Percentiles rank a stretch among this genome's conserved stretches.
Evolutionary conservation across 2,797 vertebrate species (phyloP).

Genomic region (Gymnothorax javanicus): DNA sequence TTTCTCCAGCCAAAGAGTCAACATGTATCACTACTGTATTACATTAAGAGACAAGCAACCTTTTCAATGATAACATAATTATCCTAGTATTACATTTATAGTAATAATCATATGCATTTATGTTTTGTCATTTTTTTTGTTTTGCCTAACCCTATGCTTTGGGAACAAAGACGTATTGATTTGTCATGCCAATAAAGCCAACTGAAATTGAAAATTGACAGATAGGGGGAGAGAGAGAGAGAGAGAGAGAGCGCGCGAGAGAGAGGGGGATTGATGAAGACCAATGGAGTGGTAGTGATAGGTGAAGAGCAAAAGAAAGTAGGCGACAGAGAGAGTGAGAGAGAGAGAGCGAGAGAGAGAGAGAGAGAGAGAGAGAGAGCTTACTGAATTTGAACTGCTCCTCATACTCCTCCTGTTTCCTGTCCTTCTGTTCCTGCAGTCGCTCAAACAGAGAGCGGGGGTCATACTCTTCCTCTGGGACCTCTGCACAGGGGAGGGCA

Average conservation of each 20-base stretch:
- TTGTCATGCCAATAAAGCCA: too few relatives aligned
- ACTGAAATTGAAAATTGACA: not conserved
- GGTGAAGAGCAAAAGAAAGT: too few relatives aligned
- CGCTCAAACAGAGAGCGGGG: constrained; percentile 87
- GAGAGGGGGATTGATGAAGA: not conserved
- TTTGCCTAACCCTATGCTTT: too few relatives aligned
- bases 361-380: constrained; percentile 44
- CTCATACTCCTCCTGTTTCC: constrained; percentile 95
- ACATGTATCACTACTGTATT: too few relatives aligned
- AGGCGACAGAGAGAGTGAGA: not conserved
- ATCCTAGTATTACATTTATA: too few relatives aligned
- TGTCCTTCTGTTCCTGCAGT: constrained; percentile 95
- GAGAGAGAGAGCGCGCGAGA: not conserved
- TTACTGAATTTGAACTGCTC: constrained; percentile 99
- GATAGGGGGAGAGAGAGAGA: not conserved
- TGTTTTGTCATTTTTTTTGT: too few relatives aligned
- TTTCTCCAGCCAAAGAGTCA: too few relatives aligned
- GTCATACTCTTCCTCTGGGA: constrained; percentile 91
- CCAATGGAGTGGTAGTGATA: too few relatives aligned
- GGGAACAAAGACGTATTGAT: too few relatives aligned
- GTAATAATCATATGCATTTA: too few relatives aligned
- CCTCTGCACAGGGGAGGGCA: constrained; percentile 72
- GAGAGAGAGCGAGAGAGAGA: not conserved
- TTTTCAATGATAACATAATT: too few relatives aligned
- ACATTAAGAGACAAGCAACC: too few relatives aligned